Percentiles rank a stretch among this genome's conserved stretches.
These are phyloP conservation scores for Protodeltote pygarga DNA, from an alignment of 2,888 invertebrate species.

Conservation along the genomic window DNA sequence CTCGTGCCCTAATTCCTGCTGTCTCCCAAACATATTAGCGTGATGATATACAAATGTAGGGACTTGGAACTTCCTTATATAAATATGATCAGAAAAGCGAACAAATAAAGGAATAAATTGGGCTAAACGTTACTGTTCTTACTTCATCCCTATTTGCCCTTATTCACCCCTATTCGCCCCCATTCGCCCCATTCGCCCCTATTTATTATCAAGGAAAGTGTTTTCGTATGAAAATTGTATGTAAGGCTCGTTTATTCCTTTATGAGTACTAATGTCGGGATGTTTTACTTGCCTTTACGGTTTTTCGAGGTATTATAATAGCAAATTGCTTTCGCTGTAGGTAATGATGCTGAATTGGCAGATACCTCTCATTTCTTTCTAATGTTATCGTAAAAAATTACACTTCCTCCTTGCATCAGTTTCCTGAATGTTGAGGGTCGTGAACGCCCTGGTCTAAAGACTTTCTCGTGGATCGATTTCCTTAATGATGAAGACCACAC, in stretches of 20 bases:
- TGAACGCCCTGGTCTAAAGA: too few relatives aligned
- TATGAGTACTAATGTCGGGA: not conserved
- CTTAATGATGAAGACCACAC: too few relatives aligned
- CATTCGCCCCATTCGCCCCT: too few relatives aligned
- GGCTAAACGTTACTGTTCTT: constrained; percentile 14
- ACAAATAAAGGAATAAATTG: constrained; percentile 40
- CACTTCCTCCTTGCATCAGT: too few relatives aligned
- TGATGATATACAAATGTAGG: constrained; percentile 1
- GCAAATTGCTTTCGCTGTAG: too few relatives aligned
- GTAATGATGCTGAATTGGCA: too few relatives aligned
- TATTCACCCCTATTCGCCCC: too few relatives aligned
- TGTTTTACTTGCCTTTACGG: not conserved
- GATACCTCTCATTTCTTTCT: too few relatives aligned
- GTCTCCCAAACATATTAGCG: constrained; percentile 2
- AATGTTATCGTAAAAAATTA: too few relatives aligned
- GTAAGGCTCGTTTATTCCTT: constrained; percentile 1
- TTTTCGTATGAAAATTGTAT: constrained; percentile 1
- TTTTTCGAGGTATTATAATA: too few relatives aligned
- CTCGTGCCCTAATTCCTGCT: not conserved
- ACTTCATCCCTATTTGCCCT: constrained; percentile 26
- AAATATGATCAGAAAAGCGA: constrained; percentile 13
- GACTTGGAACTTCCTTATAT: constrained; percentile 4
- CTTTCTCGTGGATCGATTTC: too few relatives aligned
- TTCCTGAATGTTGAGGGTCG: too few relatives aligned
- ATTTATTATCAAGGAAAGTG: constrained; percentile 28